Evolutionary conservation across 2,888 invertebrate species (phyloP), one percentile per base, ranked within the genome.

Genomic region (Catonia carolina): DNA sequence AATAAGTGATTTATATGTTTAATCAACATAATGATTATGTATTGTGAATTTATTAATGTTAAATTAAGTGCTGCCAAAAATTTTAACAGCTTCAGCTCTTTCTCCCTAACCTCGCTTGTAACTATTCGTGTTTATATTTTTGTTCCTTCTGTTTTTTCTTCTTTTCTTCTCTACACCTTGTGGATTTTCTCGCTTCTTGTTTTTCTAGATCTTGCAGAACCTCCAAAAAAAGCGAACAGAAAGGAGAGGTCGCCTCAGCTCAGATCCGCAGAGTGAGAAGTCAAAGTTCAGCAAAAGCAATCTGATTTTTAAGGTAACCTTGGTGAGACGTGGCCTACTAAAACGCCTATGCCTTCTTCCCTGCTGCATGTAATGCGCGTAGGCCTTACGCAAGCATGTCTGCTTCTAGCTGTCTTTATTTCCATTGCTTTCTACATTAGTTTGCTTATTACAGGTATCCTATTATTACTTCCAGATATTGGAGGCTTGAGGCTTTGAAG

Each of bases 221-320:
- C 91, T 92, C 82, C 91, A 92, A 89, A 91, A 92, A 91, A 93
- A 92, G 86, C 89, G 91, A 86, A 91, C 91, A 82, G 90, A 91
- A 86, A 85, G 91, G 82, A 87, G 91, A 85, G 91, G 91, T 83
- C 89, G 90, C 81, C 89, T 90, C 85, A 86, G 89, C 86, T 89
- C 89, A 82, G 90, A 92, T 81, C 80, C 84, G 81, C 78, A 81
- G 75, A 86, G 87, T 83, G 86, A 89, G 89, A 90, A 89, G 86
- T 80, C 79, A 76, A 86, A 87, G 85, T 84, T 81, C 85, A 89
- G 86, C 83, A 91, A 91, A 89, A 92, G 90, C 89, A 90, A 89
- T 88, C 89, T 92, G 83, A 92, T 93, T 87, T 89, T 92, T 86
- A 92, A 92, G 92, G 92, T 92, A 93, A 91, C 84, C 83, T 80